Evolutionary conservation across 2,797 vertebrate species (phyloP), one percentile per base, ranked within the genome.

Genomic region (Enteromius paludinosus): DNA sequence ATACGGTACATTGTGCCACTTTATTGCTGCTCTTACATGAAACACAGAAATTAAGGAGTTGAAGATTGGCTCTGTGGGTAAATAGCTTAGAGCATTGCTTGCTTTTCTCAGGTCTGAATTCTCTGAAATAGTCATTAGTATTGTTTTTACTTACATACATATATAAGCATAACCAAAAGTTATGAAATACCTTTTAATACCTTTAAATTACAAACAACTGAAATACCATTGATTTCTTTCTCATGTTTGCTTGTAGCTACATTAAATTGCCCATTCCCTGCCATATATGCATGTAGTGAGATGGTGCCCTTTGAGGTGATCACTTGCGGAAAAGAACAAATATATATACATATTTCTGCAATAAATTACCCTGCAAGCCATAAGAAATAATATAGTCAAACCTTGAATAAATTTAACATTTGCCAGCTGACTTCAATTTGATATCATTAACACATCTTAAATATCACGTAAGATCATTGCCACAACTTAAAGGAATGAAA

Each of bases 41-140:
- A 56, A 59, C 12, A 25, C 33, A 59, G 33, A 74, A 74, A 59
- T 74, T 41, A 54, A 56, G 20, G 5, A 56, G 47, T 30, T 56
- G 10, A 20, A 72, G 49, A 74, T 74, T 17, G 33, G 18, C 47
- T 49, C 3, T 3, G 30, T 52, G 47, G 28, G 28, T 72, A 72
- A 72, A 52, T 52, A 52, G 28, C 68, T 49, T 5, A 17, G 3
- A 18, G 15, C 10, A 52, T 12, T 14, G 47, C 45, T 72, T 72
- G 47, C 45, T 52, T 72, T 72, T 72, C 45, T 52, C 45, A 33
- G 47, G 47, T 59, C n/a, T 75, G 33, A 75, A 17, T 75, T 41
- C 33, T 59, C n/a, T 56, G 33, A 41, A 75, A 38, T 5, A 56
- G 33, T 5, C 7, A 56, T 73, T 74, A 41, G 14, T 23, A 62